Base-by-base conservation (phyloP, 1,140 invertebrate genomes). In the Brachionus plicatilis region DNA sequence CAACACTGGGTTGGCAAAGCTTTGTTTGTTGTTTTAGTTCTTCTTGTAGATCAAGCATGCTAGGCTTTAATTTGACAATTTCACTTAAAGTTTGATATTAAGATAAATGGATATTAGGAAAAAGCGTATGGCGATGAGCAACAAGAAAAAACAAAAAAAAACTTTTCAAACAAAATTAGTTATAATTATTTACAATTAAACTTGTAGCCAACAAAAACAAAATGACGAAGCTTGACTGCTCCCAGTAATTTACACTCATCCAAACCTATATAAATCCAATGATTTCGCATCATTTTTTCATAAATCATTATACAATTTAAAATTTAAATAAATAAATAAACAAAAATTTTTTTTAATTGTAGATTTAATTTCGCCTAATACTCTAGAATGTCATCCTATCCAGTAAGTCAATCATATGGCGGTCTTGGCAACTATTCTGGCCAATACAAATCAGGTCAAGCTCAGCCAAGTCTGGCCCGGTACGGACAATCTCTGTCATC, bases 101-200 rank as follows among this genome's bases (percentile, higher is more conserved):
- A 72, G 68, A 72, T 72, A 72, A 72, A 72, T 72, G 68, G 68
- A 72, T 72, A 72, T 72, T 72, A 72, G 41, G 68, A 72, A 72
- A 72, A 24, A 72, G 68, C 68, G 68, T 72, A 72, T 72, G 68
- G 41, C 41, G 33, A 43, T 72, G 17, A 41, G 37, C 11, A 17
- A 60, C 17, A 60, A 60, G 17, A 24, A 60, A 60, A 72, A 41
- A 72, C 5, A 72, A 72, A 41, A 45, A 72, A 72, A 43, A 43
- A 33, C 66, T 68, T 68, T 72, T 72, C 68, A 41, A 72, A 72
- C n/a, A 43, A 72, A 72, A 72, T 72, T 72, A 72, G 33, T 72
- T 72, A 43, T 72, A 72, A 72, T 72, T 72, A 72, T 72, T 72
- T 72, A 43, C 68, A 72, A 72, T 72, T 43, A 72, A 72, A 43